Conservation (phyloP, 2,797 vertebrate species). For the Myiothlypis coronata region DNA sequence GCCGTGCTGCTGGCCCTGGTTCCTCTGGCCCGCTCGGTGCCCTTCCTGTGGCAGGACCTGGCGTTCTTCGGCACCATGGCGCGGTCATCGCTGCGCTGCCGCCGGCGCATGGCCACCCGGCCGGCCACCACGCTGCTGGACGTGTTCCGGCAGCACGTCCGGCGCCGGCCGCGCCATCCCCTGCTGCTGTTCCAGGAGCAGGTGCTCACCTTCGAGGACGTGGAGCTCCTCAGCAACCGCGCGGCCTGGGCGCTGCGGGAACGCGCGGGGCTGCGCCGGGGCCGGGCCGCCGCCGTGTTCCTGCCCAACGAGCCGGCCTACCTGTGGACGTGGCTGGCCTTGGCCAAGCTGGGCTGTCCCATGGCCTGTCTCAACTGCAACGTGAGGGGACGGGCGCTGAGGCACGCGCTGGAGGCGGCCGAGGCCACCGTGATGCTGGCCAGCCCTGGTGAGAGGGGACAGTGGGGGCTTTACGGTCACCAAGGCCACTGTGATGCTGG, state of each 20-base stretch:
- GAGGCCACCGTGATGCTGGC: not conserved
- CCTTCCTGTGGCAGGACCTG: not conserved
- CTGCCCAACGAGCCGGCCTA: not conserved
- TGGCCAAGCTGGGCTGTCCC: not conserved
- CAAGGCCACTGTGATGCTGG: too few species aligned
- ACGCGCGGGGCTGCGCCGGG: fast-evolving
- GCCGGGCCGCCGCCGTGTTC: not conserved
- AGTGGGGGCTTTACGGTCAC: not conserved
- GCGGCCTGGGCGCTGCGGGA: not conserved
- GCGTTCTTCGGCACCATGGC: not conserved
- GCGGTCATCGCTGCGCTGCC: not conserved
- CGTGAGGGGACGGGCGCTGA: not conserved
- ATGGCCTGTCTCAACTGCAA: not conserved
- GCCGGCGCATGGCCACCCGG: fast-evolving
- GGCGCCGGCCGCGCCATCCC: fast-evolving
- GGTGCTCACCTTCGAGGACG: not conserved
- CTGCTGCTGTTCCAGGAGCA: not conserved
- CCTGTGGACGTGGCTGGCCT: not conserved
- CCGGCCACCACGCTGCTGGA: not conserved
- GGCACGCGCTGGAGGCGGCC: not conserved
- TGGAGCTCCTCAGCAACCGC: not conserved
- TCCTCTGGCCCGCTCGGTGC: fast-evolving
- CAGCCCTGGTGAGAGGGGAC: not conserved
- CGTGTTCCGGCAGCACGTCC: not conserved
- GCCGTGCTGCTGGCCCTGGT: not conserved